A percentile compares a stretch with the other conserved stretches of the same genome.
Evolutionary conservation across 2,888 invertebrate species (phyloP).

Genomic region (Drosophila buzzatii): DNA sequence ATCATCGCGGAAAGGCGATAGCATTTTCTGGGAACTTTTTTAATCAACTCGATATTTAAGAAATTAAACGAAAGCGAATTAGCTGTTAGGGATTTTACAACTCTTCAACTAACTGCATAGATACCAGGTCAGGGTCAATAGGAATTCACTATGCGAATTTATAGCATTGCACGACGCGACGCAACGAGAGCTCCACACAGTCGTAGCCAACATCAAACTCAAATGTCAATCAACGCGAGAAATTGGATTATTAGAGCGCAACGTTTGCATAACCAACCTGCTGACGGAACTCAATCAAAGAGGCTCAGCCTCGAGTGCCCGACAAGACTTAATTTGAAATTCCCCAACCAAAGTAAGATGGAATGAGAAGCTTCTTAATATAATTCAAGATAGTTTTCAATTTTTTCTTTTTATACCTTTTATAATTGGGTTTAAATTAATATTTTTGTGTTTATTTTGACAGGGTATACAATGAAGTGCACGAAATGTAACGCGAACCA

Average conservation of each 20-base stretch:
- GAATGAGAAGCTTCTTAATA: not conserved
- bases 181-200: not conserved
- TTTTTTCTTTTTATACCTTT: not conserved
- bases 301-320: slow-evolving; percentile 8
- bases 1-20: slow-evolving; percentile 9
- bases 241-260: slow-evolving; percentile 51
- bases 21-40: slow-evolving; percentile 15
- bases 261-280: slow-evolving; percentile 31
- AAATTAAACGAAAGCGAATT: not conserved
- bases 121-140: not conserved
- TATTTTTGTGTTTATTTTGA: not conserved
- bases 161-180: not conserved
- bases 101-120: not conserved
- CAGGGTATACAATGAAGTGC: slow-evolving; percentile 25
- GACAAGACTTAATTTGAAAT: slow-evolving; percentile 23
- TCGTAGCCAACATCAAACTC: slow-evolving; percentile 11
- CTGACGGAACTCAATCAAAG: slow-evolving; percentile 34
- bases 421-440: not conserved
- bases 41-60: not conserved
- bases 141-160: not conserved
- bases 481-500: slow-evolving; percentile 37
- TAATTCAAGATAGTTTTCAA: not conserved
- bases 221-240: slow-evolving; percentile 57
- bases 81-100: not conserved
- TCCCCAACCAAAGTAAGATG: not conserved